Evolutionary conservation across 2,797 vertebrate species (phyloP), one percentile per base, ranked within the genome.

Genomic region (Notoglanidium macrostoma): DNA sequence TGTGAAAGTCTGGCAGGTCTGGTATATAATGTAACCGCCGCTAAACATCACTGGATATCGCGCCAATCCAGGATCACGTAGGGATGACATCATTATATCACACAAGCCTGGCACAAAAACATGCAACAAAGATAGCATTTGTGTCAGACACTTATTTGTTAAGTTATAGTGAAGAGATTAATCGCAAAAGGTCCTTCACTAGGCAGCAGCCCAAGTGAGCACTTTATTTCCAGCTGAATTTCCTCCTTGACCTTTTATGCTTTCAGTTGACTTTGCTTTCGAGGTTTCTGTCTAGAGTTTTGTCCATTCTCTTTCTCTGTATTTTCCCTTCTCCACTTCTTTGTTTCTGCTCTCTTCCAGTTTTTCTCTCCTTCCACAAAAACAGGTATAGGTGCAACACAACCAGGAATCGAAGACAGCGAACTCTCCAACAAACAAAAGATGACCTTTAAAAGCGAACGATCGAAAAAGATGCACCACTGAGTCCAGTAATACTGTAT

Each of bases 401-500:
- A 35, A 82, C 29, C 2, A 14, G 54, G 21, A 35, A 54, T n/a
- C 15, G 29, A 29, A 11, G 8, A 57, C 49, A 9, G 65, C 40
- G 63, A 73, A 59, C 74, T 76, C 54, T 70, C 57, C 23, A 63
- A 57, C 76, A 83, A 87, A 86, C n/a, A 81, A 76, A 49, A 44
- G 44, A 40, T 63, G 54, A 89, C 88, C 88, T 89, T 86, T 90
- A 82, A 77, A 29, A 21, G 81, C 51, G 54, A 35, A 51, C 21
- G 65, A 54, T 14, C 29, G 19, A 63, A 76, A 82, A 72, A 90
- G 82, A 87, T 63, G 65, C 72, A 88, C 81, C 73, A 44, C 49
- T 51, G 51, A 87, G 55, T 83, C 72, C 63, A 80, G 10, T 49
- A 65, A 87, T 10, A 46, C 44, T 76, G 57, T 82, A 88, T 11